A percentile compares a stretch with the other conserved stretches of the same genome.
phyloP scores from a whole-genome alignment of 92 coral and sea anemone genomes.

The Nematostella vectensis region DNA sequence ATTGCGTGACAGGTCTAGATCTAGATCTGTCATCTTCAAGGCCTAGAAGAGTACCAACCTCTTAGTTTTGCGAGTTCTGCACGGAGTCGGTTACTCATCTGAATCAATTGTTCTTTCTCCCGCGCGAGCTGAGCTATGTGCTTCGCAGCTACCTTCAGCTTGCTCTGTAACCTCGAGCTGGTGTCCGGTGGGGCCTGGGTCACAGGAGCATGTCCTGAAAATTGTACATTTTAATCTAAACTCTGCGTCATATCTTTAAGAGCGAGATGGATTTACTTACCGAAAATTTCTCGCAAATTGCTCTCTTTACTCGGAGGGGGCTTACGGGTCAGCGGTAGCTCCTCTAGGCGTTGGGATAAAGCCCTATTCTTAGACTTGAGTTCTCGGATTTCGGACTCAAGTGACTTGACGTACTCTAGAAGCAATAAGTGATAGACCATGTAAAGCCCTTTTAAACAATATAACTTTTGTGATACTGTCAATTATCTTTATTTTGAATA shows the following conservation, averaged over 20 bases:
- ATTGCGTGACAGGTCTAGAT: too few relatives aligned
- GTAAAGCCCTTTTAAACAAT: too few relatives aligned
- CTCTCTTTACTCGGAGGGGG: constrained; percentile 21
- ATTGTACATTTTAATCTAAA: constrained; percentile 64
- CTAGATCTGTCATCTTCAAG: too few relatives aligned
- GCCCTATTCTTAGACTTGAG: constrained; percentile 77
- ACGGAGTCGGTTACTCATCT: constrained; percentile 91
- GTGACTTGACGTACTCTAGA: constrained; percentile 75
- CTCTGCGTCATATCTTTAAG: constrained; percentile 74
- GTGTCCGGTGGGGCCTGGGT: constrained; percentile 14
- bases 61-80: constrained; percentile 66
- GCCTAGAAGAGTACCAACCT: constrained; percentile 47
- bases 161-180: constrained; percentile 42
- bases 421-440: too few relatives aligned
- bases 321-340: constrained; percentile 32
- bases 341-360: constrained; percentile 50
- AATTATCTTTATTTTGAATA: too few relatives aligned
- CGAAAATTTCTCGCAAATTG: constrained; percentile 9
- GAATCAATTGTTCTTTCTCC: constrained; percentile 90
- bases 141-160: constrained; percentile 79
- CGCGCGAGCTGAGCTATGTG: constrained; percentile 70
- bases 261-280: constrained; percentile 49
- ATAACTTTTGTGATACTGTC: too few relatives aligned
- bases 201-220: constrained; percentile 1
- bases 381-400: constrained; percentile 77